Conservation (phyloP, 2,888 invertebrate species). For the Sycophila texana region DNA sequence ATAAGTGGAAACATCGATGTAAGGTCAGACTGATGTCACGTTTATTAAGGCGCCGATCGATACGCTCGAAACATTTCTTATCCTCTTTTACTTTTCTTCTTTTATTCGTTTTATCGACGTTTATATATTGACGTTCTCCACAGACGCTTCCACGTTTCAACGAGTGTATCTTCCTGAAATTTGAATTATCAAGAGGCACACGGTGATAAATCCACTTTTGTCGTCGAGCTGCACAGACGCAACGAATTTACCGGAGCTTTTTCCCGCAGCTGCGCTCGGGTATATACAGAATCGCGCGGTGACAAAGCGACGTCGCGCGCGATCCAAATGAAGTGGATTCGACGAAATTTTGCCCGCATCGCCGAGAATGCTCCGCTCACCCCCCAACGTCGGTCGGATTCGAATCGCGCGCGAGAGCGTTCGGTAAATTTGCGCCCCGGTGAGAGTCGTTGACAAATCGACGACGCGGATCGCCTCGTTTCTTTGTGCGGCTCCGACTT, state of each 20-base stretch:
- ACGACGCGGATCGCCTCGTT: conserved; percentile 27
- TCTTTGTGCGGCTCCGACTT: conserved; percentile 33
- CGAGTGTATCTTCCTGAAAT: too few relatives aligned
- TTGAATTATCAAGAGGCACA: too few relatives aligned
- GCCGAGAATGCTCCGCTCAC: neutral
- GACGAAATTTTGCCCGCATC: conserved; percentile 11
- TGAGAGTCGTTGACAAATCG: conserved; percentile 52
- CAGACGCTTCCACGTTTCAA: too few relatives aligned
- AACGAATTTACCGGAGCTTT: neutral
- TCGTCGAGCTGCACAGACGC: too few relatives aligned
- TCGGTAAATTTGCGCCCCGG: conserved; percentile 49
- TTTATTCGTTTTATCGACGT: too few relatives aligned
- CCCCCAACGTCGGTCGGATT: neutral
- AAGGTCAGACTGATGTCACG: too few relatives aligned
- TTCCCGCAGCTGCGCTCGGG: neutral
- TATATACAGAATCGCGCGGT: conserved; percentile 3
- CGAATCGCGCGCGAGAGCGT: conserved; percentile 36
- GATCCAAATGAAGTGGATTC: conserved; percentile 42
- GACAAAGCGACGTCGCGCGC: conserved; percentile 16
- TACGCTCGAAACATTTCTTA: too few relatives aligned
- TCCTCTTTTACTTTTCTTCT: too few relatives aligned
- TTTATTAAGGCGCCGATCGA: too few relatives aligned
- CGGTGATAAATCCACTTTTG: too few relatives aligned
- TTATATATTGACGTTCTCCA: too few relatives aligned
- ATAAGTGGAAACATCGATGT: too few relatives aligned